These are phyloP conservation scores for Pseudococcus longispinus DNA, from an alignment of 2,888 invertebrate genomes.

Conservation along the genomic window DNA sequence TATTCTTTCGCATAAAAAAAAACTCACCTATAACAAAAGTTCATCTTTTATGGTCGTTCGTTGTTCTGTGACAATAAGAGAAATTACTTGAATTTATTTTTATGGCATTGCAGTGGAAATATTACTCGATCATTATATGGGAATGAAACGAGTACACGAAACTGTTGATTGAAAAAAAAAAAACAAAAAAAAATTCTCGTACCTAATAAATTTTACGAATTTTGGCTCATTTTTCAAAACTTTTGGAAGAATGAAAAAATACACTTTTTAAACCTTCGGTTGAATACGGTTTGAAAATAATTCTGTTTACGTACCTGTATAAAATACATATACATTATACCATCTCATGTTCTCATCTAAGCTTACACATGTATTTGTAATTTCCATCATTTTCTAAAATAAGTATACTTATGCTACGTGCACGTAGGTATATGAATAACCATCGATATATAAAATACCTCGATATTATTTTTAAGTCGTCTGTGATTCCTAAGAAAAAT, in stretches of 20 bases:
- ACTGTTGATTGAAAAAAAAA: neutral
- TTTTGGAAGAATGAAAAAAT: neutral
- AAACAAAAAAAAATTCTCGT: neutral
- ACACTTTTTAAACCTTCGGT: neutral
- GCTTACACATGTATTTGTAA: neutral
- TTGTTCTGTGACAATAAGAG: neutral
- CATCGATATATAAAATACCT: neutral
- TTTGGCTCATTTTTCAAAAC: neutral
- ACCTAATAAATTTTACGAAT: neutral
- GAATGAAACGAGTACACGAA: neutral
- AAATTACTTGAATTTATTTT: neutral
- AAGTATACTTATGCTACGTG: neutral
- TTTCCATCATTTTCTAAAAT: neutral
- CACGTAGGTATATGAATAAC: neutral
- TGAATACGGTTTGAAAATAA: neutral
- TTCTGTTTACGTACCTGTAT: slow-evolving; percentile 31
- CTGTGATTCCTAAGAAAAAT: neutral
- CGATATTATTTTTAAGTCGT: neutral
- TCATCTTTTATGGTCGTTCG: neutral
- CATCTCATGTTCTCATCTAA: neutral
- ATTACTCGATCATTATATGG: neutral
- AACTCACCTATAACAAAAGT: neutral
- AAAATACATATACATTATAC: neutral
- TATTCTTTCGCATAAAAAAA: neutral
- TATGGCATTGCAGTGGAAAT: neutral